Conservation (phyloP, 2,888 invertebrate genomes). For the Autographa pulchrina region DNA sequence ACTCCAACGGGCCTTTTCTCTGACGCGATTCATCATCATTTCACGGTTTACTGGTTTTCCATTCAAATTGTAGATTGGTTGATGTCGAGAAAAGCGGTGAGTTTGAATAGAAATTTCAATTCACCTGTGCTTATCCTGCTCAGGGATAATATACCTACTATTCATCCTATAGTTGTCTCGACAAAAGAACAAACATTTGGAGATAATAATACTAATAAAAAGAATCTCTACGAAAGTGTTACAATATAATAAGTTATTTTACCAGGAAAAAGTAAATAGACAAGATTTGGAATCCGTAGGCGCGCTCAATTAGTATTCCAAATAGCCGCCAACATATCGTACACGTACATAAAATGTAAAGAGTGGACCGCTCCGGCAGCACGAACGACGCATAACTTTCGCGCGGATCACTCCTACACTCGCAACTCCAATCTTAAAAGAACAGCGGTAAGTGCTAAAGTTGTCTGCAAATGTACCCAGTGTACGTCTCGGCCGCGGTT, state of each 20-base stretch:
- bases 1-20: conserved; percentile 80
- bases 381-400: conserved; percentile 87
- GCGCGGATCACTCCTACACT: conserved; percentile 69
- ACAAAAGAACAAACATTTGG: conserved; percentile 13
- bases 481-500: conserved; percentile 83
- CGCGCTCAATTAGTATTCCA: conserved; percentile 88
- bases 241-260: conserved; percentile 35
- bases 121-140: conserved; percentile 43
- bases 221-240: conserved; percentile 53
- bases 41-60: conserved; percentile 88
- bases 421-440: conserved; percentile 81
- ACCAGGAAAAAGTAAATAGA: conserved; percentile 72
- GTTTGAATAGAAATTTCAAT: conserved; percentile 57
- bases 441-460: conserved; percentile 79
- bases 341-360: conserved; percentile 88
- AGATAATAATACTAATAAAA: conserved; percentile 41
- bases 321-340: conserved; percentile 87
- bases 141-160: conserved; percentile 7
- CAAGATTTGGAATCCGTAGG: conserved; percentile 77
- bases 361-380: conserved; percentile 86
- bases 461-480: conserved; percentile 75
- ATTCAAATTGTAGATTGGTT: conserved; percentile 79
- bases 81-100: conserved; percentile 65
- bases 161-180: conserved; percentile 1
- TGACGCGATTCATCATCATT: conserved; percentile 88